Evolutionary conservation across 2,113 vertebrate species (phyloP), one percentile per base, ranked within the genome.

Genomic region (Cygnus atratus): DNA sequence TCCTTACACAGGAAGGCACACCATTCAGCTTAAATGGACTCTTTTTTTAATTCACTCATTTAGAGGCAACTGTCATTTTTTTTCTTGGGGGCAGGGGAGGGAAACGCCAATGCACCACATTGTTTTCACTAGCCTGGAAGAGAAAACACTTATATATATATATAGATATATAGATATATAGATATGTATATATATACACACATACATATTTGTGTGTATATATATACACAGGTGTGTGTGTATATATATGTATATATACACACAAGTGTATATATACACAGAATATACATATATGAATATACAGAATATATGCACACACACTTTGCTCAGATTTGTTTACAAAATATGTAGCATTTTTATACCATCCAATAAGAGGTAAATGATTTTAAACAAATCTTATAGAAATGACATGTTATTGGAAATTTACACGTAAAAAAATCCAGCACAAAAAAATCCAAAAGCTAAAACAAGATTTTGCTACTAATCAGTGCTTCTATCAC

Each of bases 391-490:
- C 96, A 97, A 96, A 97, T 94, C 92, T 97, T 97, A 97, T 95
- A 98, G 97, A 98, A 98, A 98, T 96, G 95, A 97, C 90, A 90
- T 96, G 91, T 97, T 97, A 97, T 96, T 94, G 95, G 96, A 97
- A 98, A 98, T 98, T 98, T 98, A 98, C 97, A 98, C 93, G 94
- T 97, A 93, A 92, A 98, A 98, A 98, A 98, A 98, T 92, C 95
- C 96, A 98, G 97, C 98, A 97, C 96, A 97, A 95, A 94, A 97
- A 96, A 97, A 88, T 93, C 93, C 97, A 97, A 98, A 98, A 97
- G 97, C 97, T 97, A 97, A 98, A 98, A 97, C 97, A 97, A 97
- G 94, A 96, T 96, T 98, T 98, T 98, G 97, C 97, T 98, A 97
- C 97, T 96, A 86, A 97, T 98, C 97, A 98, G 98, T 98, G 98